Percentiles rank a stretch among this genome's conserved stretches.
phyloP scores from a whole-genome alignment of 2,888 invertebrate genomes.

The Aspidiotus rigidus region DNA sequence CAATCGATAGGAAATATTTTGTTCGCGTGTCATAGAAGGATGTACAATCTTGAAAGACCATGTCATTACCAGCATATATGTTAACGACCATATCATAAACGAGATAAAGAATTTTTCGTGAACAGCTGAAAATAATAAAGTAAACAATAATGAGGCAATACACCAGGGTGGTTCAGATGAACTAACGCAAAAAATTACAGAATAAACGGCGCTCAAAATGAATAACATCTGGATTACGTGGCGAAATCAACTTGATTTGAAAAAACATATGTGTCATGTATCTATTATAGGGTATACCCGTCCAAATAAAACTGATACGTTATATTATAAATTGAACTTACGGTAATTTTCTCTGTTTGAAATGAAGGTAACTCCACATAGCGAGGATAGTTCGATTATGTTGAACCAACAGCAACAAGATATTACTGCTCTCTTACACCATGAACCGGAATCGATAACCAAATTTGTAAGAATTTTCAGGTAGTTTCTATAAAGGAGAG shows the following conservation, averaged over 20 bases:
- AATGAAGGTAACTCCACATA: constrained; percentile 87
- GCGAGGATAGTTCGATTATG: constrained; percentile 69
- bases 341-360: constrained; percentile 92
- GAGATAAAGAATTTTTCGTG: constrained; percentile 85
- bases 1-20: constrained; percentile 44
- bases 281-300: too few species aligned
- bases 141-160: too few species aligned
- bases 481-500: constrained; percentile 75
- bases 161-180: too few species aligned
- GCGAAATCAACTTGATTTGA: too few species aligned
- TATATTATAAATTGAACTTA: constrained; percentile 49
- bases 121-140: constrained; percentile 53
- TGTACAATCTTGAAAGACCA: constrained; percentile 46
- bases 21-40: constrained; percentile 42
- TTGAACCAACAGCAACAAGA: constrained; percentile 72
- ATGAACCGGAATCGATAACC: constrained; percentile 25
- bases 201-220: too few species aligned
- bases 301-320: too few species aligned
- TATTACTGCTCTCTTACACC: constrained; percentile 42
- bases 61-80: constrained; percentile 70
- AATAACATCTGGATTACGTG: too few species aligned
- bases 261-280: too few species aligned
- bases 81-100: constrained; percentile 75
- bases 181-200: too few species aligned
- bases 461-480: constrained; percentile 58